phyloP scores from a whole-genome alignment of 2,888 invertebrate species.

The Habrosyne pyritoides region DNA sequence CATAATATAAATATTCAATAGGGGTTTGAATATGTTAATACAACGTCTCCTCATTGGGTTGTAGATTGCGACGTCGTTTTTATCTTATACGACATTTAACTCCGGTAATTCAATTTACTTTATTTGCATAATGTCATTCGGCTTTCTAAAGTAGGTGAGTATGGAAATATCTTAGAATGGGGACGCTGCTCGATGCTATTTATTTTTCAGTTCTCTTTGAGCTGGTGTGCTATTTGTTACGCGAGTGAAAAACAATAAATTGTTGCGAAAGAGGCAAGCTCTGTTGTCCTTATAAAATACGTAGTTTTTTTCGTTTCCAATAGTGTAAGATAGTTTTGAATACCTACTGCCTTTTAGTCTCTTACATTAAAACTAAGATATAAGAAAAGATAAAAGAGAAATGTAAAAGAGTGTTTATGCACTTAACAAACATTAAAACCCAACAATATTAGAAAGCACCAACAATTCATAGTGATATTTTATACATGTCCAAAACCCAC shows the following conservation, averaged over 20 bases:
- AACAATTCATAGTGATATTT: constrained; percentile 39
- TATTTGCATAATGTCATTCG: constrained; percentile 80
- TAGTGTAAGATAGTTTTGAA: too few relatives aligned
- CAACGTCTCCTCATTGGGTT: constrained; percentile 79
- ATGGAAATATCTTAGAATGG: constrained; percentile 64
- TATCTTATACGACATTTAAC: constrained; percentile 84
- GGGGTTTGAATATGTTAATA: constrained; percentile 81
- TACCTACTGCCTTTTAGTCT: too few relatives aligned
- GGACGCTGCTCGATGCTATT: constrained; percentile 30
- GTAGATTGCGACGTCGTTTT: constrained; percentile 82
- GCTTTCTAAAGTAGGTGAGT: constrained; percentile 78
- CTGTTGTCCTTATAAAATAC: background rate
- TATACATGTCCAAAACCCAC: constrained; percentile 53
- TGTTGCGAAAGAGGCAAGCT: background rate
- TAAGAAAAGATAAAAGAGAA: background rate
- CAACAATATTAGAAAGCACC: constrained; percentile 23
- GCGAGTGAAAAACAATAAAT: background rate
- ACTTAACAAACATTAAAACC: constrained; percentile 19
- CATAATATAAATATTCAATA: constrained; percentile 82
- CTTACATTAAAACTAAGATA: background rate
- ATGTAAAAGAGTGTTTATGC: constrained; percentile 14
- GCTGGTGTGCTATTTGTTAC: background rate
- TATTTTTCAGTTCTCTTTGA: background rate
- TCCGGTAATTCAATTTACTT: constrained; percentile 83
- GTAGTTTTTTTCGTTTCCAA: too few relatives aligned